Evolutionary conservation across 2,797 vertebrate genomes (phyloP), one percentile per base, ranked within the genome.

Genomic region (Sylvilagus floridanus): DNA sequence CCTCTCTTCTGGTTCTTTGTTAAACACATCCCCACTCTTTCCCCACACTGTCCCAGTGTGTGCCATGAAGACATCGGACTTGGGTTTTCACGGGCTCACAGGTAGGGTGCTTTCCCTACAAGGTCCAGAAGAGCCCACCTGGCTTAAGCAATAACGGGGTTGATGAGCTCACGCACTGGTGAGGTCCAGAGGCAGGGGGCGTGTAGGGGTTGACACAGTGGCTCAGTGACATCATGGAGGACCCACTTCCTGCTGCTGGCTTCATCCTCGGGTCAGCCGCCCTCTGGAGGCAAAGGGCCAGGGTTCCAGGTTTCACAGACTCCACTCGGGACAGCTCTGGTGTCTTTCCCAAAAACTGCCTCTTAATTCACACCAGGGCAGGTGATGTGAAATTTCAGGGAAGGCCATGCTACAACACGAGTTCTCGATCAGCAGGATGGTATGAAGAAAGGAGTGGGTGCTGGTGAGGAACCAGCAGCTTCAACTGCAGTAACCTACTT

Each of bases 341-440:
- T 57, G 83, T 90, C 35, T 84, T 65, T 95, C 52, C 78, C 54
- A 82, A 12, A 84, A 69, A 42, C 54, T 75, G 50, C 50, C 63
- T 85, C 37, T 68, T 19, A 30, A 35, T 68, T 86, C 50, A 32
- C 0, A 12, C n/a, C 79, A 82, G 5, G 30, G 76, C 42, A 60
- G 35, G 37, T 54, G 35, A 69, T 24, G 60, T 22, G 68, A 42
- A n/a, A 42, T 85, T 84, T 89, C 52, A 75, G 37, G 50, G 47
- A 79, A 81, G 52, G 68, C 16, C 84, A 52, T n/a, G 26, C 47
- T 72, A 0, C 82, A 62, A 54, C 84, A n/a, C 32, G 62, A 37
- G 57, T 50, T 60, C 13, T 84, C 42, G 73, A 71, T 26, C 57
- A 82, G 19, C 63, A 54, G 32, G 50, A 50, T 69, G 21, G 50